Evolutionary conservation across 2,797 vertebrate genomes (phyloP), one percentile per base, ranked within the genome.

Genomic region (Sebastiscus tertius): DNA sequence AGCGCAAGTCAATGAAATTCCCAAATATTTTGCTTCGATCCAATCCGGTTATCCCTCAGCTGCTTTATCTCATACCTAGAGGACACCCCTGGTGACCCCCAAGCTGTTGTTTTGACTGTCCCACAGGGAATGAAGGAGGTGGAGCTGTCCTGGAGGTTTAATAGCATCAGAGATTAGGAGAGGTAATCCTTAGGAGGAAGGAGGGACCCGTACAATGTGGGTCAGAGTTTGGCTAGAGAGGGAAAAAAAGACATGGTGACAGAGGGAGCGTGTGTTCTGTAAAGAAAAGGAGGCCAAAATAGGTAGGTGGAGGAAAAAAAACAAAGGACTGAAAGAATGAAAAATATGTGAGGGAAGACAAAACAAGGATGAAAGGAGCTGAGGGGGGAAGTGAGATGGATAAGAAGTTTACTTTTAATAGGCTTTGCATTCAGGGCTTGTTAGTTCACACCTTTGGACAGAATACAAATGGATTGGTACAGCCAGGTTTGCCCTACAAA

Each of bases 121-220:
- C 72, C 77, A 59, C 36, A 52, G 78, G 71, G 80, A 46, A 72
- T 77, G 61, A 77, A 71, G 81, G 79, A 75, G 85, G 49, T 71
- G 84, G 89, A 74, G 87, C 73, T 78, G 87, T 82, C 76, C 81
- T 74, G 72, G 75, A 82, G 87, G 75, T 88, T 94, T 94, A 94
- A 88, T 88, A 92, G 93, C 88, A 91, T 90, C 86, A 68, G 90
- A 94, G 95, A 94, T 95, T 95, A 95, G 89, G 77, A 81, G 89
- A 81, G 82, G 69, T 96, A 96, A 96, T 96, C 95, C 92, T 54
- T 42, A 14, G 27, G 76, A 80, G 59, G 81, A 81, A 89, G 93
- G 88, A 88, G 90, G 84, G 83, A 84, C 89, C 24, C n/a, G 9
- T 16, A 78, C 71, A 59, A 89, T 92, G 80, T 93, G 88, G 89